Evolutionary conservation across 1,140 invertebrate species (phyloP).

Genomic region (Tetramorium simillimum): DNA sequence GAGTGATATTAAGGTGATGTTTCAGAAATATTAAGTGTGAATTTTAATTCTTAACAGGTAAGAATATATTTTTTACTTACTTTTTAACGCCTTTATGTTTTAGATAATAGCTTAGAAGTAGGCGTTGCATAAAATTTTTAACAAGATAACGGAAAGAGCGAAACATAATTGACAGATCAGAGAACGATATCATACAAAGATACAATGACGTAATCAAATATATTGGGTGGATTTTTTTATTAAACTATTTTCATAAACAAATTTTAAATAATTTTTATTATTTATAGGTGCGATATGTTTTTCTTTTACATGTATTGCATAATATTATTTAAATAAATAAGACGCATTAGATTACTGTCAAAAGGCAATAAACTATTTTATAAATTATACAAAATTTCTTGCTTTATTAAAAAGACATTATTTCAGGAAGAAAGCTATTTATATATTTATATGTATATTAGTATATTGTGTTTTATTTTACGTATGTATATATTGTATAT

Average conservation of each 20-base stretch:
- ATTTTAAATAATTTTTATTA: neutral
- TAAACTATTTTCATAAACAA: neutral
- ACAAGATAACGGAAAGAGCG: neutral
- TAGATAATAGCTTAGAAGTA: neutral
- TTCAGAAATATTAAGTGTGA: neutral
- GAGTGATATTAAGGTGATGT: conserved; percentile 55
- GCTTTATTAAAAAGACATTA: neutral
- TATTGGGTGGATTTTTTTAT: neutral
- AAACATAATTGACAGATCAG: neutral
- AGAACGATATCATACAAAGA: neutral
- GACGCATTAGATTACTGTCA: neutral
- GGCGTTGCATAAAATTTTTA: conserved; percentile 6
- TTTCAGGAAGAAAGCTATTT: neutral
- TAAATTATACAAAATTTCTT: neutral
- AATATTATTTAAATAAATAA: conserved; percentile 18
- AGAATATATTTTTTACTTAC: conserved; percentile 1
- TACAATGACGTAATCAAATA: neutral
- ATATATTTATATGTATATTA: neutral
- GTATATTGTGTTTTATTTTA: neutral
- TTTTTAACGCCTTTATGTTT: neutral
- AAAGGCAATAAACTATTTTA: neutral
- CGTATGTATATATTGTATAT: neutral
- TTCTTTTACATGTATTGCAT: neutral
- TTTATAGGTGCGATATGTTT: neutral
- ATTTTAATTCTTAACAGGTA: neutral